Evolutionary conservation across 2,797 vertebrate genomes (phyloP).

Genomic region (Myripristis jacobus): DNA sequence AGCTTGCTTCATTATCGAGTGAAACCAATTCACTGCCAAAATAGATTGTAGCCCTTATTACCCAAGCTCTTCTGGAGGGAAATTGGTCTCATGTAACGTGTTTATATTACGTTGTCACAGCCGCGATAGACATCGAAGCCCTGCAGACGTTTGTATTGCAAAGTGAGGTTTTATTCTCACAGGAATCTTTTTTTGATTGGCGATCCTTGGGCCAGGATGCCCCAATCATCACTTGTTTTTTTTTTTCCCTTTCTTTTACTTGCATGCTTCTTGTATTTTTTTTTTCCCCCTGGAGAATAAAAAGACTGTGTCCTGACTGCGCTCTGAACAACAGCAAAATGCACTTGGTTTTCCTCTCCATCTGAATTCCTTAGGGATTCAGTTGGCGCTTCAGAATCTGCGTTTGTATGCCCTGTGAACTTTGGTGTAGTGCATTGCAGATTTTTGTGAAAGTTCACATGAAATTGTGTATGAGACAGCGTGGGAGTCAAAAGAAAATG

Average conservation of each 20-base stretch:
- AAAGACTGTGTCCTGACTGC: neutral
- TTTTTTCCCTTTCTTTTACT: conserved; percentile 2
- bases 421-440: neutral
- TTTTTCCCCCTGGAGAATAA: neutral
- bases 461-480: neutral
- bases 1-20: conserved; percentile 13
- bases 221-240: neutral
- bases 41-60: conserved; percentile 4
- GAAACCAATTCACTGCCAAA: conserved; percentile 19
- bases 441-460: neutral
- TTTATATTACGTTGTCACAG: conserved; percentile 19
- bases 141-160: conserved; percentile 12
- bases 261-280: neutral
- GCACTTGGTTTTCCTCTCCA: neutral
- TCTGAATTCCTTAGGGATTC: neutral
- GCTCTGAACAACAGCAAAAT: conserved; percentile 7
- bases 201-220: neutral
- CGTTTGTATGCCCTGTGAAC: neutral
- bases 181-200: conserved; percentile 30
- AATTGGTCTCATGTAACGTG: conserved; percentile 19
- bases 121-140: neutral
- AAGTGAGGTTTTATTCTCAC: neutral
- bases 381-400: neutral
- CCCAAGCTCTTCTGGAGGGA: neutral
- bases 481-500: neutral